Percentiles rank a stretch among this genome's conserved stretches.
These are phyloP conservation scores for Brachypalpus laphriformis DNA, from an alignment of 2,888 invertebrate species.

Conservation along the genomic window DNA sequence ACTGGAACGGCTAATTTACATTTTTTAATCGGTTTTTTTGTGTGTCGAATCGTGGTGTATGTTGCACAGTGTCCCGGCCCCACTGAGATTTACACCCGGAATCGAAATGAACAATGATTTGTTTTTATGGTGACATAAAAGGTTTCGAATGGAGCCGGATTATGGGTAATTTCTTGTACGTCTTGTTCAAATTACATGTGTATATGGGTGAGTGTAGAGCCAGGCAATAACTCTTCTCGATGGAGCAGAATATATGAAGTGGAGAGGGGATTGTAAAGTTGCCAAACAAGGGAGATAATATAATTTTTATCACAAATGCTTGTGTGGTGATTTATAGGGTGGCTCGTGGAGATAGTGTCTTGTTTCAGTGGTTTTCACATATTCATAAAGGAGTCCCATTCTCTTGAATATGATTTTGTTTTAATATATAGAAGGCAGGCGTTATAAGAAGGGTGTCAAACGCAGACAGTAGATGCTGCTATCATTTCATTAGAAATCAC, in stretches of 20 bases:
- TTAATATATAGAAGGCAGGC: neutral
- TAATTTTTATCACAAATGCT: constrained; percentile 43
- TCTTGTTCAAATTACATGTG: neutral
- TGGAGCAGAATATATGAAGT: constrained; percentile 5
- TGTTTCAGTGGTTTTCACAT: neutral
- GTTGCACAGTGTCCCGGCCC: constrained; percentile 2
- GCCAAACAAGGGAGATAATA: constrained; percentile 53
- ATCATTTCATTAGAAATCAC: no score
- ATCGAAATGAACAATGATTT: constrained; percentile 58
- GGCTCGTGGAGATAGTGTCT: neutral
- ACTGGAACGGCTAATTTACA: constrained; percentile 71
- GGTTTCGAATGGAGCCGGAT: constrained; percentile 35
- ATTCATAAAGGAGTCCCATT: no score
- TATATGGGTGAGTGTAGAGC: neutral
- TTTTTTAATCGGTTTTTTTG: constrained; percentile 68
- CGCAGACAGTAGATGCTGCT: no score
- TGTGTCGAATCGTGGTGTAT: neutral
- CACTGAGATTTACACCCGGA: constrained; percentile 44
- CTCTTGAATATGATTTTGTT: neutral
- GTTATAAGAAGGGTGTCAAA: neutral
- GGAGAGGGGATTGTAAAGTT: constrained; percentile 47
- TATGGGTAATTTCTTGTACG: constrained; percentile 35
- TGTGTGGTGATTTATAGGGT: constrained; percentile 42
- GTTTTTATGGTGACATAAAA: constrained; percentile 62
- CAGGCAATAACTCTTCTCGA: constrained; percentile 12